Percentiles rank a stretch among this genome's conserved stretches.
Conservation (phyloP, 1,140 invertebrate species). For the Meloidogyne floridensis region DNA sequence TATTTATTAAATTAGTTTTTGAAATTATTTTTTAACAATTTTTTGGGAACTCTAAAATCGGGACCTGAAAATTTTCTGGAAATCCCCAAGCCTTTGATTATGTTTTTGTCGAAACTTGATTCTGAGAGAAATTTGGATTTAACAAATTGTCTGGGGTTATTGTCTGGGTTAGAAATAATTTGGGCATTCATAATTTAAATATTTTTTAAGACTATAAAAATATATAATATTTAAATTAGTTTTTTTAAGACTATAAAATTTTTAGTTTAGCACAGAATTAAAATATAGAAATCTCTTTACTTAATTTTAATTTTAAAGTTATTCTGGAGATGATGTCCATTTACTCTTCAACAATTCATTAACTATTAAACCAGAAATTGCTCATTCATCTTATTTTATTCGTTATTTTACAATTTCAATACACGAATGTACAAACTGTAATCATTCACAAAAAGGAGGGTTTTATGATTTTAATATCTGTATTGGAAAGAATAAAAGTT, state of each 20-base stretch:
- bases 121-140: too few relatives aligned
- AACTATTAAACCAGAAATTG: conserved; percentile 37
- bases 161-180: too few relatives aligned
- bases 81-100: too few relatives aligned
- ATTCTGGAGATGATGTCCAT: conserved; percentile 24
- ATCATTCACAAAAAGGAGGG: conserved; percentile 26
- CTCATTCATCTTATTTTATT: conserved; percentile 51
- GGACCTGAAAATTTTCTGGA: too few relatives aligned
- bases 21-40: background rate
- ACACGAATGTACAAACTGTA: conserved; percentile 41
- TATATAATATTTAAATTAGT: too few relatives aligned
- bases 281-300: background rate
- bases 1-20: background rate
- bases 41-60: too few relatives aligned
- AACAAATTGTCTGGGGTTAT: too few relatives aligned
- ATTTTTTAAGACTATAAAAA: too few relatives aligned
- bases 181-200: too few relatives aligned
- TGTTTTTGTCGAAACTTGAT: too few relatives aligned
- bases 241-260: too few relatives aligned
- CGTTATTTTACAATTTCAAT: conserved; percentile 49
- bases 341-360: conserved; percentile 50
- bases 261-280: too few relatives aligned
- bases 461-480: conserved; percentile 33
- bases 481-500: background rate
- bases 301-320: conserved; percentile 22